These are phyloP conservation scores for Heterochromis multidens DNA, from an alignment of 2,113 vertebrate species.

Conservation along the genomic window DNA sequence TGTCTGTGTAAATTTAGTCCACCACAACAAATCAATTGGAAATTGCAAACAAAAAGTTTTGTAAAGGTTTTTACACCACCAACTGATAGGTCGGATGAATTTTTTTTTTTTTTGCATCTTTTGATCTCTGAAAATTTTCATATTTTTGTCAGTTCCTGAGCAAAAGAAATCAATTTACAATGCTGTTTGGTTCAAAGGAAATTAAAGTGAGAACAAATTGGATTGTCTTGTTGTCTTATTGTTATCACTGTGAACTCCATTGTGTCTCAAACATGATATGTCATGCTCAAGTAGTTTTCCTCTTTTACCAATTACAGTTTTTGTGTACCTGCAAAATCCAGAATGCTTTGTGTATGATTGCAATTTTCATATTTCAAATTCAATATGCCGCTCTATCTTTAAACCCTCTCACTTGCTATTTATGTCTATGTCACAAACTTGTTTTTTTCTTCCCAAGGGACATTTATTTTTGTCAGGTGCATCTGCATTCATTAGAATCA, in stretches of 20 bases:
- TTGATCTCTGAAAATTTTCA: neutral
- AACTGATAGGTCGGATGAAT: neutral
- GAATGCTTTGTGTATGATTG: constrained; percentile 16
- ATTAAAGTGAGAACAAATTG: neutral
- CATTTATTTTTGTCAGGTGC: constrained; percentile 58
- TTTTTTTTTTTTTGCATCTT: neutral
- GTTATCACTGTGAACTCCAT: neutral
- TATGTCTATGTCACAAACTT: constrained; percentile 38
- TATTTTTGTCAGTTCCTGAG: neutral
- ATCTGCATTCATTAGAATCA: constrained; percentile 61
- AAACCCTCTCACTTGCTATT: constrained; percentile 41
- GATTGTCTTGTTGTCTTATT: constrained; percentile 9
- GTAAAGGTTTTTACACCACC: neutral
- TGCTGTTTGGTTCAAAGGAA: neutral
- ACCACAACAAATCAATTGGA: neutral
- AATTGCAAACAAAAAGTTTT: neutral
- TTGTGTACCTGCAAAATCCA: constrained; percentile 33
- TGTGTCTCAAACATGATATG: constrained; percentile 11
- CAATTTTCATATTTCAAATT: constrained; percentile 46
- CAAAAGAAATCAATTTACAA: neutral
- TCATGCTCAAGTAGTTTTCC: neutral
- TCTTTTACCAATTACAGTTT: constrained; percentile 8
- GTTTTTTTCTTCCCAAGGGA: constrained; percentile 37
- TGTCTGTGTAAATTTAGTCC: neutral
- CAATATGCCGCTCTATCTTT: constrained; percentile 21